These are phyloP conservation scores for Scaptodrosophila lebanonensis DNA, from an alignment of 1,140 invertebrate genomes.

Conservation along the genomic window DNA sequence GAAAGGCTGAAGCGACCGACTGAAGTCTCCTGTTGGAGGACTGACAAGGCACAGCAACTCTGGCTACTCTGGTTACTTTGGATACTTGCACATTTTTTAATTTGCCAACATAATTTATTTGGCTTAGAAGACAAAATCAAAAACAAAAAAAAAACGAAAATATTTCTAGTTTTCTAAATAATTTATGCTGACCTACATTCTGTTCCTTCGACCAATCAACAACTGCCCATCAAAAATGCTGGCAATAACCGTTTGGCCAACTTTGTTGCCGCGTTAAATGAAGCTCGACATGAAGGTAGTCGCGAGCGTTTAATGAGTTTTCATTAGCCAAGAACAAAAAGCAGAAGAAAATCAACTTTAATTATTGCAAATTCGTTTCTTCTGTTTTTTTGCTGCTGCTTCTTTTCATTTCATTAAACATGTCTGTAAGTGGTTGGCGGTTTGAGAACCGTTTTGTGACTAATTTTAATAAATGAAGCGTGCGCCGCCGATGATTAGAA, in stretches of 20 bases:
- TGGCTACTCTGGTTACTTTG: too few species aligned
- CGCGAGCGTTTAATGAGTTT: conserved; percentile 36
- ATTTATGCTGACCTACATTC: conserved; percentile 38
- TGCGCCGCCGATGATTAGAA: conserved; percentile 63
- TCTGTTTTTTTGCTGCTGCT: too few species aligned
- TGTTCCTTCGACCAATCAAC: background rate
- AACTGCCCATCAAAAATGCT: conserved; percentile 9
- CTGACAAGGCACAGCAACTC: too few species aligned
- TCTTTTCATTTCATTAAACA: too few species aligned
- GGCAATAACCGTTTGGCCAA: conserved; percentile 18
- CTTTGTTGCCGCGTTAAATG: conserved; percentile 5
- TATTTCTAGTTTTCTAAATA: conserved; percentile 23
- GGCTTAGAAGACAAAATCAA: too few species aligned
- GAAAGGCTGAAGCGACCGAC: conserved; percentile 48
- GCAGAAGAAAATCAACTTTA: background rate
- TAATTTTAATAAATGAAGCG: conserved; percentile 67
- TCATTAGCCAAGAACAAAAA: conserved; percentile 17
- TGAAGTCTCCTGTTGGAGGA: conserved; percentile 1
- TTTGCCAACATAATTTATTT: conserved; percentile 33
- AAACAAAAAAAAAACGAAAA: too few species aligned
- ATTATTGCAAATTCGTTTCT: background rate
- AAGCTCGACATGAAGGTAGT: too few species aligned
- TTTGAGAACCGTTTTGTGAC: conserved; percentile 70
- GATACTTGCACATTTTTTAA: too few species aligned
- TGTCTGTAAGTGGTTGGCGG: too few species aligned